phyloP scores from a whole-genome alignment of 2,797 vertebrate species.

The Pelochelys cantorii region DNA sequence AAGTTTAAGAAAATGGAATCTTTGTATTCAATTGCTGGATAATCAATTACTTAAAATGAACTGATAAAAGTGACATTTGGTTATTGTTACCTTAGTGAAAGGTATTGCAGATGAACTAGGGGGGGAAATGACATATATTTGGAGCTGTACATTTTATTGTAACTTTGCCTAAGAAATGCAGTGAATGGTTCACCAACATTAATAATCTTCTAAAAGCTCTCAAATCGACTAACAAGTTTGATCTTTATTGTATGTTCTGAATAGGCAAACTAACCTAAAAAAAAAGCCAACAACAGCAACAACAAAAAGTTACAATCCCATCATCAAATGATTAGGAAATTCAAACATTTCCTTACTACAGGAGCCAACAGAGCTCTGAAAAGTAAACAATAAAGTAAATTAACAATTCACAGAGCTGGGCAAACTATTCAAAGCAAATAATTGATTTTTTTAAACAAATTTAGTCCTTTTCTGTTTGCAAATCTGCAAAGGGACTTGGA shows the following conservation, averaged over 20 bases:
- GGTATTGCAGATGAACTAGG: background rate
- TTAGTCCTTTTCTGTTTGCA: background rate
- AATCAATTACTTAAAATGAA: background rate
- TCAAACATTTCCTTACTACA: rapidly evolving
- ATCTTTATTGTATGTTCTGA: background rate
- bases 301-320: background rate
- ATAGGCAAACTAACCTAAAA: background rate
- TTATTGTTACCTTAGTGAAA: background rate
- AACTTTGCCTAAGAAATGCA: rapidly evolving
- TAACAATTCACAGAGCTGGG: background rate
- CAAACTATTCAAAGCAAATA: background rate
- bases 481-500: background rate
- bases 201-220: background rate
- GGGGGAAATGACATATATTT: rapidly evolving
- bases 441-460: background rate
- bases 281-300: background rate
- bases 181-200: background rate
- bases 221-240: background rate
- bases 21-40: background rate
- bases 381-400: background rate
- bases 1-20: background rate
- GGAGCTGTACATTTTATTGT: rapidly evolving
- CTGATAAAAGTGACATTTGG: background rate
- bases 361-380: background rate
- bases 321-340: background rate